Evolutionary conservation across 2,113 vertebrate species (phyloP), one percentile per base, ranked within the genome.

Genomic region (Genyomyrus donnyi): DNA sequence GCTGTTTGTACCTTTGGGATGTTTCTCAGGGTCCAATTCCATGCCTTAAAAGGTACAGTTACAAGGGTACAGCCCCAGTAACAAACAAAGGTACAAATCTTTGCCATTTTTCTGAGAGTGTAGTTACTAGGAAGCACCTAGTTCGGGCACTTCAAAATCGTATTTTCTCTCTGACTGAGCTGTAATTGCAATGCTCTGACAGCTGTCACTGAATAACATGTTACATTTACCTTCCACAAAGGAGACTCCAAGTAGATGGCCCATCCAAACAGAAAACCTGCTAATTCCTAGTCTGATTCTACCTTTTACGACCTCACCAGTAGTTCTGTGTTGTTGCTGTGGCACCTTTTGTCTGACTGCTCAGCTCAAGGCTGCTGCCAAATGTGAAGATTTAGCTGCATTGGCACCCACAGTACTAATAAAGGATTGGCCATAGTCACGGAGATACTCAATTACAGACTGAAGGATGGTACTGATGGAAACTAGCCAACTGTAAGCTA

Each of bases 281-380:
- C 92, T 89, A 93, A 88, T 86, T 90, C 80, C 2, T 48, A 7
- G 35, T 1, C 49, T 35, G 21, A 9, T 39, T 27, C 50, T 53
- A 19, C 49, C 49, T 87, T 19, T 35, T 31, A 53, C 2, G 45
- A 50, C 88, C 7, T 77, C 17, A 42, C 6, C 70, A 24, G 87
- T 56, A 39, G 89, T 52, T 90, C 66, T 90, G 56, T 52, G 66
- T 48, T 48, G 92, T 93, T 92, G 56, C 90, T 70, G 91, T 90
- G 89, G 88, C 89, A 85, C 91, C 56, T 91, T 90, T 66, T 92
- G 90, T 91, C 90, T 89, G 74, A 91, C 91, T 62, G 88, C 70
- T 92, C 39, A 87, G 87, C 74, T 88, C 91, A 83, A 10, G 31
- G 46, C 66, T 77, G 48, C 88, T 46, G 31, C 24, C 15, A 17